Evolutionary conservation across 2,113 vertebrate genomes (phyloP).

Genomic region (Pheucticus melanocephalus): DNA sequence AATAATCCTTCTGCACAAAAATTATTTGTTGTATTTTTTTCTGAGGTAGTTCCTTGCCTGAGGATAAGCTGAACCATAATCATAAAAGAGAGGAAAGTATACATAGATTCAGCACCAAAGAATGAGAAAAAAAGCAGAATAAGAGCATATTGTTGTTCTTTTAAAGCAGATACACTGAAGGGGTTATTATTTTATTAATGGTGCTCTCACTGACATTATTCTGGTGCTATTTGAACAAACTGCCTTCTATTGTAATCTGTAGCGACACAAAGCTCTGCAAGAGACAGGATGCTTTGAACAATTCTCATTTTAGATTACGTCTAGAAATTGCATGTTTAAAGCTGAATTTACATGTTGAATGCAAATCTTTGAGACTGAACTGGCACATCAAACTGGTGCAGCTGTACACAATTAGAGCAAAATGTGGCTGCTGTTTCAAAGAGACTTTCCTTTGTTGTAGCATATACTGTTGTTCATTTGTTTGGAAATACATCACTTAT

Average conservation of each 20-base stretch:
- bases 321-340: conserved; percentile 49
- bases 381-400: conserved; percentile 32
- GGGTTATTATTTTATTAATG: conserved; percentile 55
- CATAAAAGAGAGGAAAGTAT: neutral
- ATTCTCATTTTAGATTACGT: neutral
- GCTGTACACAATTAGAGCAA: conserved; percentile 37
- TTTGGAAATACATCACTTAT: neutral
- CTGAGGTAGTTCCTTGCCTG: neutral
- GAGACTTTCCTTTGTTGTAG: neutral
- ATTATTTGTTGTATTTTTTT: neutral
- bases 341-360: conserved; percentile 26
- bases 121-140: neutral
- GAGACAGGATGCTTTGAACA: conserved; percentile 18
- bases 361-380: conserved; percentile 25
- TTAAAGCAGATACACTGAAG: neutral
- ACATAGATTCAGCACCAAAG: neutral
- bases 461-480: neutral
- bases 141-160: neutral
- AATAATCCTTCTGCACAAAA: neutral
- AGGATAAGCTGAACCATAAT: neutral
- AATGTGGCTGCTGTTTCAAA: neutral
- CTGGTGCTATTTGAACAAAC: conserved; percentile 37
- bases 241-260: neutral
- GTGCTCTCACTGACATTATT: neutral
- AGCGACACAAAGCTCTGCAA: conserved; percentile 29